Percentiles rank a stretch among this genome's conserved stretches.
phyloP scores from a whole-genome alignment of 2,888 invertebrate genomes.

The Zygaena filipendulae region DNA sequence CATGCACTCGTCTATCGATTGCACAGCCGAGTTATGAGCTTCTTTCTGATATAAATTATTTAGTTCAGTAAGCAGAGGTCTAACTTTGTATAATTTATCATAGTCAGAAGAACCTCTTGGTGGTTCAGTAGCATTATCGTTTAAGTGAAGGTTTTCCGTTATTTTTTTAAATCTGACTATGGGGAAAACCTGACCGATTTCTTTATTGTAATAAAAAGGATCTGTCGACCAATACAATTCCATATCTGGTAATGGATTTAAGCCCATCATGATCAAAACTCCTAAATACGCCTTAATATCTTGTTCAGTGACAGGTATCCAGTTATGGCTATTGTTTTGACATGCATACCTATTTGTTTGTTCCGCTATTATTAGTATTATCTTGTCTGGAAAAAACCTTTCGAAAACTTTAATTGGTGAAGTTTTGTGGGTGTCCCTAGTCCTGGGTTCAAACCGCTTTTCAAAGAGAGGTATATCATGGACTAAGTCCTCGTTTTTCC shows the following conservation, averaged over 20 bases:
- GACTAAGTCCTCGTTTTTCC: no score
- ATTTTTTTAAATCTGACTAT: conserved; percentile 19
- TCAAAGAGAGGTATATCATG: conserved; percentile 15
- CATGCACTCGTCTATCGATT: conserved; percentile 17
- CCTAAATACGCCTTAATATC: conserved; percentile 14
- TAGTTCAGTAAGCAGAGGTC: conserved; percentile 15
- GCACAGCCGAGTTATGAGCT: conserved; percentile 6
- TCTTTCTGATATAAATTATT: conserved; percentile 11
- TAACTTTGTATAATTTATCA: conserved; percentile 19
- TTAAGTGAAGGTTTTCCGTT: conserved; percentile 19
- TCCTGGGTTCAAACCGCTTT: conserved; percentile 15
- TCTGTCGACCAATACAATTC: conserved; percentile 20
- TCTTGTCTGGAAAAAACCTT: conserved; percentile 7
- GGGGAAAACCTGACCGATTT: conserved; percentile 16
- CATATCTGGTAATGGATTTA: conserved; percentile 18
- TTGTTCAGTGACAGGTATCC: conserved; percentile 5
- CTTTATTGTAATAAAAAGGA: conserved; percentile 18
- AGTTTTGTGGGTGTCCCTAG: conserved; percentile 8
- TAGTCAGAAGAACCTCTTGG: conserved; percentile 12
- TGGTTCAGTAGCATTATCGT: conserved; percentile 17
- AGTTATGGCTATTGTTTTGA: conserved; percentile 10
- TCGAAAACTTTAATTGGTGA: conserved; percentile 3
- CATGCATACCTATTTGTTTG: conserved; percentile 10
- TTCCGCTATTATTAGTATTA: conserved; percentile 6
- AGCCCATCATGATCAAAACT: conserved; percentile 19